These are phyloP conservation scores for Bradypus variegatus DNA, from an alignment of 2,797 vertebrate genomes.

Conservation along the genomic window DNA sequence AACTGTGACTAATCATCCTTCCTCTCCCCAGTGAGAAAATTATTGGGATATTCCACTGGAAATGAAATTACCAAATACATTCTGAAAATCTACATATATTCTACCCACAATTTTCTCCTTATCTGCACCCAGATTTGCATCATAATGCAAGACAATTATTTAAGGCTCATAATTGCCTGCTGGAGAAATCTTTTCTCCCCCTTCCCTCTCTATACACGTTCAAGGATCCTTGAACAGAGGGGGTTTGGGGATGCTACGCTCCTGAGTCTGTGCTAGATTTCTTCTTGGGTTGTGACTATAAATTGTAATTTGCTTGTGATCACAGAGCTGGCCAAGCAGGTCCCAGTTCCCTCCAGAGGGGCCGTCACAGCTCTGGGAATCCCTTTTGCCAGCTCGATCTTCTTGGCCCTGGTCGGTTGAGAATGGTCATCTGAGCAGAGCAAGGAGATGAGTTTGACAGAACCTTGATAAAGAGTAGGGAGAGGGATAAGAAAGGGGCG, in stretches of 20 bases:
- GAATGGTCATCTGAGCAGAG: background rate
- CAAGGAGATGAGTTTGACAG: constrained; percentile 4
- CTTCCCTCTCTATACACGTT: background rate
- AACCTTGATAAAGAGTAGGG: background rate
- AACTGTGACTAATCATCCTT: constrained; percentile 17
- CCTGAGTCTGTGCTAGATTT: background rate
- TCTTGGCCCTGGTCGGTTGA: background rate
- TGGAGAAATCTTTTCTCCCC: constrained; percentile 12
- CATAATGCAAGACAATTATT: constrained; percentile 34
- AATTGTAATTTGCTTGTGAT: constrained; percentile 24
- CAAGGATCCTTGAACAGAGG: background rate
- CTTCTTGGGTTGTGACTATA: constrained; percentile 6
- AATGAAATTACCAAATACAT: constrained; percentile 31
- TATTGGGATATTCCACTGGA: background rate
- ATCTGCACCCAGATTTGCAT: constrained; percentile 27
- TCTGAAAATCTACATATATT: constrained; percentile 32
- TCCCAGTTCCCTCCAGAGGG: background rate
- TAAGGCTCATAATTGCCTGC: background rate
- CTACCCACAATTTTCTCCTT: background rate
- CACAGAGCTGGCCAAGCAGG: background rate
- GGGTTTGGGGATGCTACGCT: background rate
- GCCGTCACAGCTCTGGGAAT: background rate
- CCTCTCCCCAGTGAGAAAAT: background rate
- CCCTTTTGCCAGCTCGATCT: background rate
- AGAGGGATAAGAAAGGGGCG: background rate